Conservation (phyloP, 2,888 invertebrate genomes). For the Ceraclea dissimilis region DNA sequence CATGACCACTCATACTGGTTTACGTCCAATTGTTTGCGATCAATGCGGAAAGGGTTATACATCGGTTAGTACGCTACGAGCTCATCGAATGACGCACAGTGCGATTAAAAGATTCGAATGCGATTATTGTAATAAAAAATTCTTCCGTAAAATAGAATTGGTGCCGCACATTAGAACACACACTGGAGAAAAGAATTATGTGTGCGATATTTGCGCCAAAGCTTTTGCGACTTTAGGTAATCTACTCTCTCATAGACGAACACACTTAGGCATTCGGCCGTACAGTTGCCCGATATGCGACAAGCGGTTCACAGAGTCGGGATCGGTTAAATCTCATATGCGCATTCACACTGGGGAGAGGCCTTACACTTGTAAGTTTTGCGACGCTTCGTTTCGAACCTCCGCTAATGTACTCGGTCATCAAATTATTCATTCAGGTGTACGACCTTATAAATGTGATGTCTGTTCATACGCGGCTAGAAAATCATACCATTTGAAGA, state of each 20-base stretch:
- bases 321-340: background rate
- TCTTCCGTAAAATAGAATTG: background rate
- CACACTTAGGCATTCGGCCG: background rate
- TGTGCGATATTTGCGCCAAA: constrained; percentile 1
- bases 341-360: constrained; percentile 10
- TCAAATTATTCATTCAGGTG: background rate
- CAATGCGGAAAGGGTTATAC: background rate
- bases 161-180: background rate
- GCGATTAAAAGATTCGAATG: background rate
- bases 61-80: background rate
- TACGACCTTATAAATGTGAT: background rate
- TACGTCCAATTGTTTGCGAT: background rate
- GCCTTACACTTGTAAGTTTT: constrained; percentile 5
- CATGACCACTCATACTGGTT: background rate
- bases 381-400: constrained; percentile 2
- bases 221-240: background rate
- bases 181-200: background rate
- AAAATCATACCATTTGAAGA: background rate
- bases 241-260: background rate
- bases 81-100: background rate
- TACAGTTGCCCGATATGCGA: background rate
- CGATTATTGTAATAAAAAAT: background rate
- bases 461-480: background rate
- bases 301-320: constrained; percentile 3
- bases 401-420: background rate